phyloP scores from a whole-genome alignment of 2,797 vertebrate species.

The Myiotriccus ornatus region DNA sequence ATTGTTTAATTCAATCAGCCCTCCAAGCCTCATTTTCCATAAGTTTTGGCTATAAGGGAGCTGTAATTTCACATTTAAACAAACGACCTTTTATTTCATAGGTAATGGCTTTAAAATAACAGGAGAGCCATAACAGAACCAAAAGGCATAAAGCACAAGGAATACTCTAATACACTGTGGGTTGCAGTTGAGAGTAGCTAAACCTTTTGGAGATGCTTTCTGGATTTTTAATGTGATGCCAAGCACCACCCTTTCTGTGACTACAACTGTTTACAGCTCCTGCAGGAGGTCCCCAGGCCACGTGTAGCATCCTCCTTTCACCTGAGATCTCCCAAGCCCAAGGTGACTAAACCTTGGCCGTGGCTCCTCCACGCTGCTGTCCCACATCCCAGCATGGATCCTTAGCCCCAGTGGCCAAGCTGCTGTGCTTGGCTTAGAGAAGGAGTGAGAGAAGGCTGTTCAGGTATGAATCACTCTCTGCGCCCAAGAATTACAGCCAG shows the following conservation, averaged over 20 bases:
- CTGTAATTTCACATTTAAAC: conserved; percentile 42
- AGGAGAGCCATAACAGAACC: background rate
- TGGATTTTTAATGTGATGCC: background rate
- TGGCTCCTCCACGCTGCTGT: rapidly evolving
- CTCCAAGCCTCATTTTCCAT: background rate
- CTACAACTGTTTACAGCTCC: background rate
- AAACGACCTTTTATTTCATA: background rate
- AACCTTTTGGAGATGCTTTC: background rate
- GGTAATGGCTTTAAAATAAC: conserved; percentile 4
- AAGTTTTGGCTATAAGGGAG: conserved; percentile 28
- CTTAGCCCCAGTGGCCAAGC: background rate
- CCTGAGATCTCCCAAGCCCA: background rate
- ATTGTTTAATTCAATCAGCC: conserved; percentile 49
- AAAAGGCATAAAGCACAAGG: background rate
- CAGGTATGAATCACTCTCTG: background rate
- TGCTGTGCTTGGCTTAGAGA: background rate
- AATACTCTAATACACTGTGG: background rate
- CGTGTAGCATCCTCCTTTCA: rapidly evolving
- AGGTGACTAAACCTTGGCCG: rapidly evolving
- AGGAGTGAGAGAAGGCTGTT: background rate
- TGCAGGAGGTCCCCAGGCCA: background rate
- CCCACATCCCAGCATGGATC: background rate
- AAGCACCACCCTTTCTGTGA: background rate
- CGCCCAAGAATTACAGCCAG: background rate
- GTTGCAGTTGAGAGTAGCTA: background rate